Evolutionary conservation across 2,797 vertebrate genomes (phyloP), one percentile per base, ranked within the genome.

Genomic region (Salarias fasciatus): DNA sequence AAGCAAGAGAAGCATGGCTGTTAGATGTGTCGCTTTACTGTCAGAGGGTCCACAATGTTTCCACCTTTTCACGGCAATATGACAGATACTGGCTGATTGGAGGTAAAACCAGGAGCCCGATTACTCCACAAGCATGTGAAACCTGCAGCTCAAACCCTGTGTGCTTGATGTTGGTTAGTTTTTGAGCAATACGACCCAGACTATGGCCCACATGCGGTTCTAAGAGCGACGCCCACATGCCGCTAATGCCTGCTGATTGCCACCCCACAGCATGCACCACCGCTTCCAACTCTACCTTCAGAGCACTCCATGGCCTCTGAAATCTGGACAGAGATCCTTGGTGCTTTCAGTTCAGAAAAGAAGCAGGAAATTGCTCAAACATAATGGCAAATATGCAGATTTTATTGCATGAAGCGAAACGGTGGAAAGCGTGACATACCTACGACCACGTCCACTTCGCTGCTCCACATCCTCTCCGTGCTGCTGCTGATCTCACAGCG

Each of bases 221-320:
- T 18, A 24, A 24, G 18, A 24, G 18, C 24, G 18, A 24, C 18
- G 24, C 18, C 18, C 18, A 24, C 72, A 84, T 88, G 86, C 83
- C 69, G 49, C 8, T 56, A 44, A 24, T 10, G 2, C 8, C 33
- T 28, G 8, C 11, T 46, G 6, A 42, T n/a, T 29, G 40, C 45
- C 8, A 35, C 8, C 8, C 30, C 24, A 38, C 62, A 63, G 11
- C 79, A 54, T 38, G 13, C 43, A 15, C 43, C 59, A 6, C 65
- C 9, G n/a, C 37, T 43, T 66, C 56, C 80, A 54, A 92, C 79
- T 86, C 93, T 97, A 98, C 96, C 96, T 98, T 97, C 96, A 63
- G 95, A 92, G 89, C 94, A 95, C 79, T 99, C 96, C 93, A 93
- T 86, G 82, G 96, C 93, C 85, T 90, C 77, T 89, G 93, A 78